phyloP scores from a whole-genome alignment of 2,113 vertebrate species.

The Phainopepla nitens region DNA sequence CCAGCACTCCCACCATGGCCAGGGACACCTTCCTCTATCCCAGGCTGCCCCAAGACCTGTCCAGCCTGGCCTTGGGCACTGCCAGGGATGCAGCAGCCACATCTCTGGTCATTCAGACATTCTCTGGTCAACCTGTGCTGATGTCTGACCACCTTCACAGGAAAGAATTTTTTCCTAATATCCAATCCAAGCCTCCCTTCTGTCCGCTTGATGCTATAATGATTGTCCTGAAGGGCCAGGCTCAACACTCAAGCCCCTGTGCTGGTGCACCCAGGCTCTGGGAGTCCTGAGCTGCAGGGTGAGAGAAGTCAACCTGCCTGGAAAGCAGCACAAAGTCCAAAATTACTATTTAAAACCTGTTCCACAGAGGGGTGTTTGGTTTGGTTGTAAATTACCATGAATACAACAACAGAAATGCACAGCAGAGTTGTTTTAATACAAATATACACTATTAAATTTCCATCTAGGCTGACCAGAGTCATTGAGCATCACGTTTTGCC shows the following conservation, averaged over 20 bases:
- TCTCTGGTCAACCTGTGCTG: neutral
- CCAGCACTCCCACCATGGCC: neutral
- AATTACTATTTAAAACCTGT: neutral
- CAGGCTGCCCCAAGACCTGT: neutral
- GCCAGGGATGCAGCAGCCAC: neutral
- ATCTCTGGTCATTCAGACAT: neutral
- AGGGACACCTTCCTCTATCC: neutral
- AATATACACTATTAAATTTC: neutral
- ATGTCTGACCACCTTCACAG: neutral
- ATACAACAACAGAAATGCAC: neutral
- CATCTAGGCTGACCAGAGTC: neutral
- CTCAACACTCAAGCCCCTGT: too few relatives aligned
- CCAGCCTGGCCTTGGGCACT: neutral
- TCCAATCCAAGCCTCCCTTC: neutral
- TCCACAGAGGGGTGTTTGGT: neutral
- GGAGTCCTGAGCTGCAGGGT: neutral
- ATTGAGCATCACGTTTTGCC: rapidly evolving
- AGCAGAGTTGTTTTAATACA: neutral
- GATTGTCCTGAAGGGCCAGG: neutral
- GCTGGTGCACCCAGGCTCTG: neutral
- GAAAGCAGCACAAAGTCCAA: neutral
- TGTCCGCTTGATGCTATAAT: neutral
- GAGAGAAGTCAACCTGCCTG: neutral
- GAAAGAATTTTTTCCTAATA: neutral
- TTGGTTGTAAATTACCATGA: neutral